Conservation (phyloP, 2,888 invertebrate species). For the Cheilosia pagana region DNA sequence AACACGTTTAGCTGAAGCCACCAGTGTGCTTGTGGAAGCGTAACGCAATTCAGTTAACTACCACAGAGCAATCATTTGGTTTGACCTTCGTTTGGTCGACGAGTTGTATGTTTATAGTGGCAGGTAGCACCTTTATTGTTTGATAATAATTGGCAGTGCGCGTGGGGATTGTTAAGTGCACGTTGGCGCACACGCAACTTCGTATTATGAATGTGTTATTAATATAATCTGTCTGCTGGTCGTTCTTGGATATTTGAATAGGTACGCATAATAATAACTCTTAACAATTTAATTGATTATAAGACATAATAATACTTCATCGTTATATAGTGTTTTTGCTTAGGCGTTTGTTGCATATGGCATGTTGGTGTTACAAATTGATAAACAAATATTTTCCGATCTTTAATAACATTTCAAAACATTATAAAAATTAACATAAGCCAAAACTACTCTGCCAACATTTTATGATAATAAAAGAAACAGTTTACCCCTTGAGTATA, state of each 20-base stretch:
- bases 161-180: background rate
- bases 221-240: background rate
- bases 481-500: too few species aligned
- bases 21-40: constrained; percentile 14
- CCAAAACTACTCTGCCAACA: too few species aligned
- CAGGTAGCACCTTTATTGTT: constrained; percentile 5
- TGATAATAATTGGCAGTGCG: constrained; percentile 1
- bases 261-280: too few species aligned
- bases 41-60: constrained; percentile 24
- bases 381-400: too few species aligned
- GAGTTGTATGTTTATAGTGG: background rate
- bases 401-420: too few species aligned
- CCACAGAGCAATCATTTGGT: constrained; percentile 19
- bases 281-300: background rate
- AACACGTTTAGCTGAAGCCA: constrained; percentile 16
- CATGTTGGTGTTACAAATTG: too few species aligned
- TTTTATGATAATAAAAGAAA: too few species aligned
- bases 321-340: background rate
- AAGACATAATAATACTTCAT: background rate
- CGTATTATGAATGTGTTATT: background rate
- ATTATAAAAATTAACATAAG: too few species aligned
- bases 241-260: constrained; percentile 8
- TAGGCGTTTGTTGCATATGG: too few species aligned
- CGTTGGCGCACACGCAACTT: background rate
- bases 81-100: constrained; percentile 24